These are phyloP conservation scores for Gymnoscopelus microlampas DNA, from an alignment of 2,797 vertebrate species.

Conservation along the genomic window DNA sequence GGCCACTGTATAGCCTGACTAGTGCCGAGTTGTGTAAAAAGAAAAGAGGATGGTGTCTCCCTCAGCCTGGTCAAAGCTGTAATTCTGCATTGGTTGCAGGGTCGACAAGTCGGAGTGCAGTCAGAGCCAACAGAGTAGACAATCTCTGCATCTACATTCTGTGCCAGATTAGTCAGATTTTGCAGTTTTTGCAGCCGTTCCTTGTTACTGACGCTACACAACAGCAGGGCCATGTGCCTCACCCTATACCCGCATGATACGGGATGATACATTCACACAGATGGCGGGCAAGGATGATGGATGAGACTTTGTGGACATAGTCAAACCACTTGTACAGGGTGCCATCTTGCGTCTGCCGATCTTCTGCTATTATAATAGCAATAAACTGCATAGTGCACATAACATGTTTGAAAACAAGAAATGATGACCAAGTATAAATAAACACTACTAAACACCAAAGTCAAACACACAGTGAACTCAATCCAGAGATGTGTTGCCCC, in stretches of 20 bases:
- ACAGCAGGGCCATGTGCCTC: no score
- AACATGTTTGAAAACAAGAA: no score
- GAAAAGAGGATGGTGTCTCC: background rate
- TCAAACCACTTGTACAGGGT: background rate
- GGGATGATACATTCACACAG: background rate
- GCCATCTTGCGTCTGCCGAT: conserved; percentile 2
- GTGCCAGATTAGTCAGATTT: conserved; percentile 3
- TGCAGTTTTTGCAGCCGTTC: background rate
- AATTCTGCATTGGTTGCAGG: conserved; percentile 2
- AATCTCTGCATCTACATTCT: background rate
- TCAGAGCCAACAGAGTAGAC: conserved; percentile 13
- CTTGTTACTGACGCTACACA: background rate
- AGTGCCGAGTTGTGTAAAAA: background rate
- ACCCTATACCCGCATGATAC: background rate
- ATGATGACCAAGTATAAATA: no score
- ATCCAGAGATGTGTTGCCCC: no score
- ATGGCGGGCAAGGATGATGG: no score
- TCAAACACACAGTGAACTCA: background rate
- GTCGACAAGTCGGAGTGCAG: background rate
- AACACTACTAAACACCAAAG: background rate
- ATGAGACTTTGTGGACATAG: background rate
- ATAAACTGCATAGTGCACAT: no score
- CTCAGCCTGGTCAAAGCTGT: background rate
- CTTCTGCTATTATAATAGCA: background rate
- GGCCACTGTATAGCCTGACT: conserved; percentile 17